These are phyloP conservation scores for Paraescarpia echinospica DNA, from an alignment of 1,140 invertebrate genomes.

Conservation along the genomic window DNA sequence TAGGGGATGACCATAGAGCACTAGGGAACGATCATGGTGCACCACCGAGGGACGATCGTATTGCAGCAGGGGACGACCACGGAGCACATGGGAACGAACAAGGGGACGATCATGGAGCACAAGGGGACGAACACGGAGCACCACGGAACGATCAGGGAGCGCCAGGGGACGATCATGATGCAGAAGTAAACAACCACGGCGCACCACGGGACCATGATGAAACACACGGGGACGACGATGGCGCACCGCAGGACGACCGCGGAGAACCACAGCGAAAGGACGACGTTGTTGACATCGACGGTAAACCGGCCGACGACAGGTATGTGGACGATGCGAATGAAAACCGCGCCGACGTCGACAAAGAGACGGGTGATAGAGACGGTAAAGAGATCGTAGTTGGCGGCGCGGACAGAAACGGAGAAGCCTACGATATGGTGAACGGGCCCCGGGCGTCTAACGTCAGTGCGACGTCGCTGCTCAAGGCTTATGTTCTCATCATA, in stretches of 20 bases:
- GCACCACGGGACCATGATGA: no score
- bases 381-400: not conserved
- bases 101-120: no score
- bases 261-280: no score
- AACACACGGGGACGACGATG: no score
- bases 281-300: not conserved
- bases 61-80: no score
- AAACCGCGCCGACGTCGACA: not conserved
- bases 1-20: not conserved
- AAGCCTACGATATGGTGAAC: not conserved
- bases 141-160: no score
- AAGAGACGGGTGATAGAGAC: not conserved
- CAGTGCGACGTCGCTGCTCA: not conserved
- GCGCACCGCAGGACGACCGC: no score
- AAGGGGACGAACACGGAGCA: no score
- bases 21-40: not conserved
- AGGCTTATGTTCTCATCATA: not conserved
- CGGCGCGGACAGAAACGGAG: not conserved
- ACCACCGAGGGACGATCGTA: no score
- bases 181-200: no score
- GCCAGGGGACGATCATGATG: no score
- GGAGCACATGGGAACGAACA: no score
- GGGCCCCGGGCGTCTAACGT: not conserved
- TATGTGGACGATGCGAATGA: constrained; percentile 6
- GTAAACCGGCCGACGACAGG: not conserved